Evolutionary conservation across 2,797 vertebrate species (phyloP), one percentile per base, ranked within the genome.

Genomic region (Brotula barbata): DNA sequence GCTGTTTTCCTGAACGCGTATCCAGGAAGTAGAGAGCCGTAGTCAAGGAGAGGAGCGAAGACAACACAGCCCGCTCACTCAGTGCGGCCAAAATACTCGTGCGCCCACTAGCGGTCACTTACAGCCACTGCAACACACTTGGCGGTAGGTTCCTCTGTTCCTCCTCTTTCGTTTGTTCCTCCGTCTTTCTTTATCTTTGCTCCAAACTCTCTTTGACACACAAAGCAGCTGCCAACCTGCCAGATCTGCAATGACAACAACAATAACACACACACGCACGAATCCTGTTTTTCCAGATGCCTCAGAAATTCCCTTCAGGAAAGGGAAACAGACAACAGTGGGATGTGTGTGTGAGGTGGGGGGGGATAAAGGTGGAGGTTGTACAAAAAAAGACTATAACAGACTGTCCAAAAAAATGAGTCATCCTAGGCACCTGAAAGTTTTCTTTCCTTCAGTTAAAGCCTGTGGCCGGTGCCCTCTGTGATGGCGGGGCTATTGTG

Each of bases 221-320:
- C 16, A 41, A 40, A 40, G n/a, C 39, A 33, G 11, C 31, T 19
- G 1, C 40, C 16, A 17, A 19, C n/a, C 6, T 41, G 5, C 15
- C 0, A 45, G 22, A 21, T 58, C 63, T 75, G 42, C 57, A 54
- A 62, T 59, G 21, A 77, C 44, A 71, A 80, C 68, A 79, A 68
- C 43, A 33, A 45, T 56, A 66, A 56, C 56, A 31, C 22, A 62
- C 41, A 59, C 63, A 39, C 12, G 42, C 54, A 63, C 23, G 49
- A 75, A 78, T 84, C 80, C 82, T 88, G 88, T 89, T 90, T 85
- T 86, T 89, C 74, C 84, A 83, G 73, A 87, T 83, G 76, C 78
- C 71, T 75, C 61, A 61, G 67, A 83, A 78, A 87, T 80, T 80
- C 76, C 67, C 46, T 34, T 58, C 87, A 87, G 89, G 89, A 91